Conservation (phyloP, 2,113 vertebrate species). For the Tretioscincus oriximinensis region DNA sequence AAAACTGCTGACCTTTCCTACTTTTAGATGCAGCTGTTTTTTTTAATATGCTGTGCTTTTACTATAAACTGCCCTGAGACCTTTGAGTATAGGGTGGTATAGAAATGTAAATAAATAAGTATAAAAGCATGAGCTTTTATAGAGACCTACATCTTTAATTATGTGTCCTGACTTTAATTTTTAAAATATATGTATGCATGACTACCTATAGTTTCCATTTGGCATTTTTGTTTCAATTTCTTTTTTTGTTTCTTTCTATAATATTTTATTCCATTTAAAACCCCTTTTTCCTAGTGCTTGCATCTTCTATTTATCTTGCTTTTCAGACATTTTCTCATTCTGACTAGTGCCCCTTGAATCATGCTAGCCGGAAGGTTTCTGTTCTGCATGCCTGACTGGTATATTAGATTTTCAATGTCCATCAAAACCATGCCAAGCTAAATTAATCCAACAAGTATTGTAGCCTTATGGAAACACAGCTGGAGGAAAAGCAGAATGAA, state of each 20-base stretch:
- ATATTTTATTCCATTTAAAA: neutral
- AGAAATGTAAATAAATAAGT: no score
- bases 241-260: neutral
- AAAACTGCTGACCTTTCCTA: no score
- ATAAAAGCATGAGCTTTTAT: no score
- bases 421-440: conserved; percentile 41
- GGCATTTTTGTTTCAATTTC: neutral
- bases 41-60: no score
- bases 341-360: conserved; percentile 26
- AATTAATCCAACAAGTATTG: conserved; percentile 31
- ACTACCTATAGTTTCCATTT: neutral
- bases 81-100: no score
- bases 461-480: conserved; percentile 6
- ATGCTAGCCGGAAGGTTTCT: conserved; percentile 35
- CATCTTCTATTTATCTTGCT: neutral
- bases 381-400: conserved; percentile 39
- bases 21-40: no score
- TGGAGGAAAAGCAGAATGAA: conserved; percentile 28
- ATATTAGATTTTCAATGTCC: conserved; percentile 29
- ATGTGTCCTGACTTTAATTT: conserved; percentile 10
- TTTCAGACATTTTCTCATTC: conserved; percentile 10
- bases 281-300: neutral
- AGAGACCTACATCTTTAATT: neutral
- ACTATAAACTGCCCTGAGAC: no score
- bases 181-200: neutral